A percentile compares a stretch with the other conserved stretches of the same genome.
Conservation (phyloP, 2,113 vertebrate species). For the Osmerus mordax region DNA sequence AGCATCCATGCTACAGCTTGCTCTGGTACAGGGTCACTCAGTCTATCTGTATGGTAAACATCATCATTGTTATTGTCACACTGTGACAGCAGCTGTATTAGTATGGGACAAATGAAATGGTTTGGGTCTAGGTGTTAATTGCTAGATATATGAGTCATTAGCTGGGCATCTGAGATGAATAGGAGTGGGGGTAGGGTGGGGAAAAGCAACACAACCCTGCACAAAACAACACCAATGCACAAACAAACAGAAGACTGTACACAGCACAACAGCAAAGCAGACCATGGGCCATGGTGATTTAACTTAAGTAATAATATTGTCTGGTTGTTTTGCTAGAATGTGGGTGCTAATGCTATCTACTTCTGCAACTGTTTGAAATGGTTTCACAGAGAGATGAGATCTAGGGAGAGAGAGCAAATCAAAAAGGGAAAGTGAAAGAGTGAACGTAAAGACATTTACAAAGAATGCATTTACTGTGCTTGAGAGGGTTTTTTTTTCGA, state of each 20-base stretch:
- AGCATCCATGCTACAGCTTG: no score
- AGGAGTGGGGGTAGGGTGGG: slow-evolving; percentile 12
- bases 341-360: slow-evolving; percentile 12
- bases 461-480: no score
- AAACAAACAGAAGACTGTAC: neutral
- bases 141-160: slow-evolving; percentile 42
- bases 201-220: neutral
- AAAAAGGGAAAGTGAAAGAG: no score
- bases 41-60: no score
- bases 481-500: no score
- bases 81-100: slow-evolving; percentile 15
- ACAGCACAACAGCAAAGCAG: no score
- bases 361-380: no score
- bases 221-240: neutral
- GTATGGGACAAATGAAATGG: slow-evolving; percentile 26
- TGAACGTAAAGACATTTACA: no score
- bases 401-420: neutral
- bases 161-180: slow-evolving; percentile 21
- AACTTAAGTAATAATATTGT: no score
- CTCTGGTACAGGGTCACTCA: neutral
- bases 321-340: slow-evolving; percentile 8
- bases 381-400: neutral
- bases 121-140: slow-evolving; percentile 42
- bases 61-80: no score
- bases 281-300: no score